A percentile compares a stretch with the other conserved stretches of the same genome.
Evolutionary conservation across 2,113 vertebrate species (phyloP).

Genomic region (human (Homo sapiens)): GRCh38 chr5:133455001-133455500

Average conservation of each 20-base stretch:
- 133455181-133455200: accelerated
- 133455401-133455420: not conserved
- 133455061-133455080: not conserved
- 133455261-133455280: not conserved
- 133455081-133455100: not conserved
- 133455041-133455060: no score
- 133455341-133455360: constrained; percentile 18
- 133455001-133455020: not conserved
- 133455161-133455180: accelerated
- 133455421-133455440: accelerated
- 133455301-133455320: not conserved
- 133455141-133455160: accelerated
- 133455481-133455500: no score
- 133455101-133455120: no score
- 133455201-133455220: not conserved
- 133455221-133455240: not conserved
- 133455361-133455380: not conserved
- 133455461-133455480: not conserved
- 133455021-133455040: not conserved
- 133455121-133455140: accelerated
- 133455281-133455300: not conserved
- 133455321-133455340: constrained; percentile 8
- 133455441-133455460: not conserved
- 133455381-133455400: not conserved
- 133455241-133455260: not conserved